phyloP scores from a whole-genome alignment of 2,888 invertebrate species.

The Ochropleura leucogaster region DNA sequence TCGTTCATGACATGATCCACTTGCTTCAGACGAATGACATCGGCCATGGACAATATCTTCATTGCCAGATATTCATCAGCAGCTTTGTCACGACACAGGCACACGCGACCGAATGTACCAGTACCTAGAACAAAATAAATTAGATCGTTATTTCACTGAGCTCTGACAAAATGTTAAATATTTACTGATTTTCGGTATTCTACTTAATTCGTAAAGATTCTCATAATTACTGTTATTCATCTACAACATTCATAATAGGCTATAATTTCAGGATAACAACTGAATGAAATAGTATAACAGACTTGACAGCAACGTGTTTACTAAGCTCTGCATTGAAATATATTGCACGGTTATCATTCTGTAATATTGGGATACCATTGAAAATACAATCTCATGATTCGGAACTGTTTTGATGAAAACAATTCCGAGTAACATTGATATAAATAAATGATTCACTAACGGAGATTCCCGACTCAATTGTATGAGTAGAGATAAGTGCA shows the following conservation, averaged over 20 bases:
- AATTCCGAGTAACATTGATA: slow-evolving; percentile 67
- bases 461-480: slow-evolving; percentile 67
- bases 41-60: slow-evolving; percentile 98
- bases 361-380: slow-evolving; percentile 18
- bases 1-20: slow-evolving; percentile 99
- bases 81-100: slow-evolving; percentile 96
- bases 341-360: slow-evolving; percentile 27
- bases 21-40: slow-evolving; percentile 98
- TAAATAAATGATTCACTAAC: slow-evolving; percentile 68
- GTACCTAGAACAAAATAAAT: slow-evolving; percentile 92
- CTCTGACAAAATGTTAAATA: slow-evolving; percentile 1
- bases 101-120: slow-evolving; percentile 99
- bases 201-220: slow-evolving; percentile 16
- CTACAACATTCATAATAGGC: neutral
- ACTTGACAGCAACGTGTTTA: slow-evolving; percentile 14
- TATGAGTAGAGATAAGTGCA: slow-evolving; percentile 40
- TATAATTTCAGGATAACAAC: slow-evolving; percentile 11
- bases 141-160: neutral
- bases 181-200: slow-evolving; percentile 1
- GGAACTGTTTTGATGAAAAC: slow-evolving; percentile 60
- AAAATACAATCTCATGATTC: slow-evolving; percentile 28
- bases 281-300: slow-evolving; percentile 17
- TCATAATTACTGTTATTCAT: slow-evolving; percentile 12
- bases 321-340: slow-evolving; percentile 2
- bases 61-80: slow-evolving; percentile 96